Conservation (phyloP, 2,888 invertebrate species). For the Micoletzkya japonica region DNA sequence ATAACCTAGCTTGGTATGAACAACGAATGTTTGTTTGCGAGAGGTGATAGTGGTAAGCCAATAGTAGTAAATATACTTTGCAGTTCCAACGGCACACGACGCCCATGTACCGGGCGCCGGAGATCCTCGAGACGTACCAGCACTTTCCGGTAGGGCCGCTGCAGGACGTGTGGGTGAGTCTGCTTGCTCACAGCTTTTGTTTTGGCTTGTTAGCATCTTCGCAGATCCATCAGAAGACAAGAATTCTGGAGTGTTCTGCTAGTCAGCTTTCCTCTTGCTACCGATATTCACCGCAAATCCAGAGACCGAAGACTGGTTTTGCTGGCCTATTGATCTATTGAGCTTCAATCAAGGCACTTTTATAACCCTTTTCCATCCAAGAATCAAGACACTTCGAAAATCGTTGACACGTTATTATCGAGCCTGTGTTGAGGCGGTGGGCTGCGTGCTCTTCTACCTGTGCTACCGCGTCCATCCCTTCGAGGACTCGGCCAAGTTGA, state of each 20-base stretch:
- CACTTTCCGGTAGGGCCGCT: conserved; percentile 88
- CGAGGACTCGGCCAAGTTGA: conserved; percentile 88
- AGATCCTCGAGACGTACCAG: conserved; percentile 96
- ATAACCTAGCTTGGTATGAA: too few species aligned
- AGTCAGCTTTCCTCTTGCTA: neutral
- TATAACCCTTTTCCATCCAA: too few species aligned
- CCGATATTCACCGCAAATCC: neutral
- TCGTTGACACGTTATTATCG: too few species aligned
- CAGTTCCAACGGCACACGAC: conserved; percentile 71
- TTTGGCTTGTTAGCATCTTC: neutral
- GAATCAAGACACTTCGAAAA: too few species aligned
- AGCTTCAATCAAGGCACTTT: too few species aligned
- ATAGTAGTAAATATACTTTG: conserved; percentile 38
- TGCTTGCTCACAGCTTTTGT: too few species aligned
- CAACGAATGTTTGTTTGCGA: too few species aligned
- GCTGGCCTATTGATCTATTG: too few species aligned
- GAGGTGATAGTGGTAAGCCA: too few species aligned
- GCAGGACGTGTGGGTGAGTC: conserved; percentile 82
- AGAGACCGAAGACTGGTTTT: too few species aligned
- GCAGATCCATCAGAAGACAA: too few species aligned
- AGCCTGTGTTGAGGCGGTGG: conserved; percentile 81
- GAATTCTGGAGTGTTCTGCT: too few species aligned
- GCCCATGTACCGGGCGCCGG: conserved; percentile 90
- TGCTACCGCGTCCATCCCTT: conserved; percentile 94
- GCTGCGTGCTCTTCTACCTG: conserved; percentile 88